Conservation (phyloP, 2,888 invertebrate genomes). For the Habrosyne pyritoides region DNA sequence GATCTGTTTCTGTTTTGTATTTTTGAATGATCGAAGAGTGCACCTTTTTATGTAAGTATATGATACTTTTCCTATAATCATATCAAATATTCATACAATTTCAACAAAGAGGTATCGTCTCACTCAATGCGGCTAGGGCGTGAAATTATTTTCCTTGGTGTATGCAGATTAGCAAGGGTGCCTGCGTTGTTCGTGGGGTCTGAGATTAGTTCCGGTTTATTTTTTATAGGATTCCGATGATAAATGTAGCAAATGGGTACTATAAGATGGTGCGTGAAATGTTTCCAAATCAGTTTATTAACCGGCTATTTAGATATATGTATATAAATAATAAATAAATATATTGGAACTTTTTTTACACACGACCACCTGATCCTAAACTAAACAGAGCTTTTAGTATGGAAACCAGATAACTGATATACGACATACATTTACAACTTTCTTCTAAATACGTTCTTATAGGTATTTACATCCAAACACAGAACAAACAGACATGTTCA, state of each 20-base stretch:
- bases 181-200: conserved; percentile 42
- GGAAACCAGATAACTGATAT: no score
- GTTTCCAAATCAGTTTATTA: conserved; percentile 69
- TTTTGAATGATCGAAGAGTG: no score
- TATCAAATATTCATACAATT: conserved; percentile 33
- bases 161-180: conserved; percentile 78
- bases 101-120: conserved; percentile 54
- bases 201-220: conserved; percentile 79
- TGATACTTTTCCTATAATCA: conserved; percentile 26
- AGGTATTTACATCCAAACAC: no score
- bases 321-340: no score
- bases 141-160: conserved; percentile 82
- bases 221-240: conserved; percentile 82
- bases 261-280: conserved; percentile 80
- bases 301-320: conserved; percentile 38
- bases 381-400: no score
- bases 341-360: no score
- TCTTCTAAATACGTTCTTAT: no score
- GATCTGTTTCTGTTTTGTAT: no score
- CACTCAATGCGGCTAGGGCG: conserved; percentile 69
- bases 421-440: no score
- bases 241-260: conserved; percentile 73
- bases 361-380: no score
- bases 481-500: no score
- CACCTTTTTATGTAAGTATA: not conserved